A percentile compares a stretch with the other conserved stretches of the same genome.
Evolutionary conservation across 2,113 vertebrate genomes (phyloP).

Genomic region (Actinemys pallida): DNA sequence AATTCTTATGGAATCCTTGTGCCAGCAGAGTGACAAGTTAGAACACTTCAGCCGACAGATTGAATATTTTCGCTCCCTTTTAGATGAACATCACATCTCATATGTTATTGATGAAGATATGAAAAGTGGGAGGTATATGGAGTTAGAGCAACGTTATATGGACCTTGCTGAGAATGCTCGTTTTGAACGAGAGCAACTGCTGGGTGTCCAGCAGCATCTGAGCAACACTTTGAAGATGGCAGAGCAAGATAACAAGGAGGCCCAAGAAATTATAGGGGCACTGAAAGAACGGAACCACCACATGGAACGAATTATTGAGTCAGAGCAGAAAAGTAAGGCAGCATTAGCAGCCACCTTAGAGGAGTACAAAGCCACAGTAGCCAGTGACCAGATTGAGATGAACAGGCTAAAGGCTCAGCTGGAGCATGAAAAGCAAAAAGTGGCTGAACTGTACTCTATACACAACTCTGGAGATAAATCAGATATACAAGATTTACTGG

Average conservation of each 20-base stretch:
- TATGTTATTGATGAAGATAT: slow-evolving; percentile 92
- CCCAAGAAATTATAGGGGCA: slow-evolving; percentile 91
- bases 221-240: slow-evolving; percentile 97
- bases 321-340: slow-evolving; percentile 87
- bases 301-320: slow-evolving; percentile 92
- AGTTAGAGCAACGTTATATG: slow-evolving; percentile 93
- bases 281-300: slow-evolving; percentile 95
- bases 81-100: slow-evolving; percentile 91
- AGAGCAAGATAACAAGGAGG: slow-evolving; percentile 95
- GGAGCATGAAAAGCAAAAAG: slow-evolving; percentile 93
- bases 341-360: slow-evolving; percentile 86
- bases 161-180: slow-evolving; percentile 92
- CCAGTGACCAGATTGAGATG: slow-evolving; percentile 90
- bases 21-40: slow-evolving; percentile 94
- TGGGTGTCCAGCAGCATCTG: slow-evolving; percentile 95
- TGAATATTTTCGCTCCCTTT: slow-evolving; percentile 89
- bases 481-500: slow-evolving; percentile 92
- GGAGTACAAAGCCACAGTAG: slow-evolving; percentile 88
- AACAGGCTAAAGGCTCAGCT: slow-evolving; percentile 89
- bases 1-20: slow-evolving; percentile 95
- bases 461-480: slow-evolving; percentile 92
- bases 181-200: slow-evolving; percentile 93
- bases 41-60: slow-evolving; percentile 92
- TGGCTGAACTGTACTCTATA: slow-evolving; percentile 91
- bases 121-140: slow-evolving; percentile 94